phyloP scores from a whole-genome alignment of 1,140 invertebrate genomes.

The Apocrypta bakeri region DNA sequence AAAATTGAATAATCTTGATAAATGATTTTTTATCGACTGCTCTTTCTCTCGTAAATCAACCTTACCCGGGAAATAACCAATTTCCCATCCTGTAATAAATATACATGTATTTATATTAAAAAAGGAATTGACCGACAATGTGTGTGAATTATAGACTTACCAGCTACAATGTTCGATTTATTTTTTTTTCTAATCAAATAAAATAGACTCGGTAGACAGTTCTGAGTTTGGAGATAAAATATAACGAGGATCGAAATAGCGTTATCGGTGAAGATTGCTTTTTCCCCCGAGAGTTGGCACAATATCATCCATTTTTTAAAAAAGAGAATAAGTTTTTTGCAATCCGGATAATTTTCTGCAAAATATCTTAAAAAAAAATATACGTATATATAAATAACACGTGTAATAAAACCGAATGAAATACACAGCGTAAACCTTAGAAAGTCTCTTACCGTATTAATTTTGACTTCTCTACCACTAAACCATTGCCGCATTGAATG shows the following conservation, averaged over 20 bases:
- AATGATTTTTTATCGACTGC: constrained; percentile 62
- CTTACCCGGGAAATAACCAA: background rate
- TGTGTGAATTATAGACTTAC: constrained; percentile 34
- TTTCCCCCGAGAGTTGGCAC: constrained; percentile 31
- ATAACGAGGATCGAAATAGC: constrained; percentile 57
- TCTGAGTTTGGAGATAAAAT: constrained; percentile 58
- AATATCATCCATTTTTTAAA: constrained; percentile 73
- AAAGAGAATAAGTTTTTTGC: constrained; percentile 63
- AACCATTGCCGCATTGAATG: constrained; percentile 74
- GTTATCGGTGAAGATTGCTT: constrained; percentile 49
- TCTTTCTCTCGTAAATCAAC: constrained; percentile 16
- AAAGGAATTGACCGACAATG: background rate
- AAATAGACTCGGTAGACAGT: constrained; percentile 56
- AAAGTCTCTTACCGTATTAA: constrained; percentile 66
- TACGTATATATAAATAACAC: no score
- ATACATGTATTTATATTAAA: no score
- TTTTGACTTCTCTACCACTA: constrained; percentile 75
- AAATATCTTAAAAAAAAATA: constrained; percentile 60
- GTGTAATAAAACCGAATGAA: no score
- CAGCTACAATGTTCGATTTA: constrained; percentile 45
- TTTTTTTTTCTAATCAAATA: constrained; percentile 53
- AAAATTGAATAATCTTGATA: constrained; percentile 73
- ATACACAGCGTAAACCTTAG: background rate
- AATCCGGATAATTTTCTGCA: constrained; percentile 61
- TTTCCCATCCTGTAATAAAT: constrained; percentile 49